Conservation (phyloP, 2,113 vertebrate genomes). For the Otolemur garnettii region DNA sequence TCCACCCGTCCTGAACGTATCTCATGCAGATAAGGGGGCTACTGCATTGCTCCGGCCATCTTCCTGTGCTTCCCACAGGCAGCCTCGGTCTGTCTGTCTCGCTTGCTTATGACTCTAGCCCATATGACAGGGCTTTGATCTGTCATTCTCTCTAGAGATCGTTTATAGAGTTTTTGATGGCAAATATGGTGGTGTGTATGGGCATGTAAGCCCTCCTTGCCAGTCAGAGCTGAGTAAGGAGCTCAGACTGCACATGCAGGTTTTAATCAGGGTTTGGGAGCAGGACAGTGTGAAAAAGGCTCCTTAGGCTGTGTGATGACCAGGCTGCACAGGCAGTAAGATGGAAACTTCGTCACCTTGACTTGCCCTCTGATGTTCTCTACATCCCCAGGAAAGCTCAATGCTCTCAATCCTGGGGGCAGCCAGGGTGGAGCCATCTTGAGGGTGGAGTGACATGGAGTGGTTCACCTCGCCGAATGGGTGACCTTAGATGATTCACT, state of each 20-base stretch:
- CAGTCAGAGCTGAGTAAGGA: background rate
- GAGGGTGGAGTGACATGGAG: background rate
- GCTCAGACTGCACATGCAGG: background rate
- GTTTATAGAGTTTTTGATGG: background rate
- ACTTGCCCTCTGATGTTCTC: background rate
- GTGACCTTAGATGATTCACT: background rate
- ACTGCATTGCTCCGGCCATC: background rate
- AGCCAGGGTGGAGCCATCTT: background rate
- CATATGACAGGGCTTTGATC: background rate
- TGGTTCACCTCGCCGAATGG: background rate
- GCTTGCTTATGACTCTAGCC: background rate
- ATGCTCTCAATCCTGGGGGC: background rate
- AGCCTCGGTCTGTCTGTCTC: background rate
- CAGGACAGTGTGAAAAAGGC: background rate
- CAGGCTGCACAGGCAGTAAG: fast-evolving
- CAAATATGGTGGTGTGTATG: background rate
- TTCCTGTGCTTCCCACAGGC: background rate
- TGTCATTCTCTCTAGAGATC: background rate
- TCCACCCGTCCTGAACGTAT: background rate
- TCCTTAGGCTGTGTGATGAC: background rate
- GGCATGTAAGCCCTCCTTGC: background rate
- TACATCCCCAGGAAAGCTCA: background rate
- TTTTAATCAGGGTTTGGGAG: background rate
- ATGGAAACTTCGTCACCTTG: background rate
- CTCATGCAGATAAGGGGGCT: background rate